A percentile compares a stretch with the other conserved stretches of the same genome.
phyloP scores from a whole-genome alignment of 2,888 invertebrate species.

The Hipparchia semele region DNA sequence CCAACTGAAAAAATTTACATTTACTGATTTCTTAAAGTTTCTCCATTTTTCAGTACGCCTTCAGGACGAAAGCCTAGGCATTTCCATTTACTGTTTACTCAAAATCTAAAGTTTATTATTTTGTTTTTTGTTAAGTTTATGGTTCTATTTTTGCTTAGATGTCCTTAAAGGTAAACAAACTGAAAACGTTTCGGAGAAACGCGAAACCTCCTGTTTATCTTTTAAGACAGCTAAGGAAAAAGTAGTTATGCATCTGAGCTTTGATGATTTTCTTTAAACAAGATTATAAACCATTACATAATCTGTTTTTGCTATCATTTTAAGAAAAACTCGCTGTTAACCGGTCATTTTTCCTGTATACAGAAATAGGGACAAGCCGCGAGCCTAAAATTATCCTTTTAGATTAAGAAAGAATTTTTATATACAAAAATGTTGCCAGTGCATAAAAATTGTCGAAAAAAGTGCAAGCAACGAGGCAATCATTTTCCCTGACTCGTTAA shows the following conservation, averaged over 20 bases:
- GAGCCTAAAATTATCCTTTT: conserved; percentile 15
- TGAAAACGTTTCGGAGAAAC: neutral
- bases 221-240: neutral
- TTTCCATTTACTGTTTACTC: too few species aligned
- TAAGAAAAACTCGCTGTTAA: neutral
- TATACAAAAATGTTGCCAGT: conserved; percentile 34
- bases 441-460: conserved; percentile 39
- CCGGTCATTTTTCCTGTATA: neutral
- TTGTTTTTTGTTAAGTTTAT: too few species aligned
- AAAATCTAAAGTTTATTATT: too few species aligned
- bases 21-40: too few species aligned
- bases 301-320: neutral
- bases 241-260: neutral
- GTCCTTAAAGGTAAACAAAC: neutral
- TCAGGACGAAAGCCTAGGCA: too few species aligned
- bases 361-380: conserved; percentile 18
- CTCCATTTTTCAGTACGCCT: too few species aligned
- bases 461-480: conserved; percentile 42
- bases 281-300: neutral
- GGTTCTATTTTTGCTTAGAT: too few species aligned
- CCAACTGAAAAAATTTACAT: too few species aligned
- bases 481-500: conserved; percentile 56
- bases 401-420: conserved; percentile 21
- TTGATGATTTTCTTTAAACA: neutral
- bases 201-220: too few species aligned